Conservation (phyloP, 2,113 vertebrate species). For the Microtus ochrogaster region DNA sequence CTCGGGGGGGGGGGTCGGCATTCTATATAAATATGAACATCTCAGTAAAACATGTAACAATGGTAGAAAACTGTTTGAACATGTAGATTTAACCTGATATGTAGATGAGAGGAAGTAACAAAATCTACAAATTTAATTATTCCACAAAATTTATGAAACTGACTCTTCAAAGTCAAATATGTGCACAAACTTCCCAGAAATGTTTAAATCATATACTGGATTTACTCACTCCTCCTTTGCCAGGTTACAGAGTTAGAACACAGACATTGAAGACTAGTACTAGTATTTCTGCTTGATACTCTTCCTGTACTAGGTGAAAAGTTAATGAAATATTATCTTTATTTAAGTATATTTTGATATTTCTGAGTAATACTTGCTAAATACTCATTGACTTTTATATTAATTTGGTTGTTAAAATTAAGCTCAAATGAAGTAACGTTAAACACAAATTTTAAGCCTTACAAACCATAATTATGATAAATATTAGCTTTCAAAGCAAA, state of each 20-base stretch:
- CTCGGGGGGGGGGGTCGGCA: neutral
- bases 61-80: conserved; percentile 39
- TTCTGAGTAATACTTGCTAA: neutral
- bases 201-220: conserved; percentile 36
- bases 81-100: conserved; percentile 48
- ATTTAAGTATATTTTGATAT: conserved; percentile 13
- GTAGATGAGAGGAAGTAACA: conserved; percentile 11
- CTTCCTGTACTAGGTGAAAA: neutral
- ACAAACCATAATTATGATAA: neutral
- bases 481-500: neutral
- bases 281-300: neutral
- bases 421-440: neutral
- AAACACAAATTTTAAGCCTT: neutral
- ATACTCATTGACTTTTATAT: neutral
- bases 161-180: conserved; percentile 33
- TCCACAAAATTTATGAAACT: conserved; percentile 34
- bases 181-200: neutral
- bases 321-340: neutral
- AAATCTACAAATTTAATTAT: conserved; percentile 34
- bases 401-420: neutral
- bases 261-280: neutral
- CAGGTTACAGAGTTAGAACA: neutral
- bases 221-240: neutral
- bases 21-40: conserved; percentile 45
- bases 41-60: conserved; percentile 19